Conservation (phyloP, 1,140 invertebrate genomes). For the Uloborus diversus region DNA sequence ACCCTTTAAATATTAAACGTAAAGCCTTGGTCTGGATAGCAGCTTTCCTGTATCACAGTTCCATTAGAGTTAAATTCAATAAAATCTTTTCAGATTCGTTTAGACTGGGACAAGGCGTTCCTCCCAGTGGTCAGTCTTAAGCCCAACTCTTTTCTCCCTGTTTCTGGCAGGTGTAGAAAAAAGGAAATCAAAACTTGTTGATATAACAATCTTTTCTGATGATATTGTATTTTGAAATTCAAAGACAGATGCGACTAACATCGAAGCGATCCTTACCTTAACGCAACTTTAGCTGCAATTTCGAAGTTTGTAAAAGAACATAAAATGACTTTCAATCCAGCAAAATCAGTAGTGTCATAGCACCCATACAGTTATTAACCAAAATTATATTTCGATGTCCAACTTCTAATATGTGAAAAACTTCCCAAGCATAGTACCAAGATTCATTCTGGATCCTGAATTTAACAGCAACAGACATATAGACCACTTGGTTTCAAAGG, state of each 20-base stretch:
- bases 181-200: background rate
- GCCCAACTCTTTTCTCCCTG: background rate
- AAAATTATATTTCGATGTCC: too few species aligned
- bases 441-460: background rate
- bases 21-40: background rate
- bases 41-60: background rate
- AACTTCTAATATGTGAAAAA: too few species aligned
- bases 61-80: slow-evolving; percentile 18
- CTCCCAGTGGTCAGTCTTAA: too few species aligned
- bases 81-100: background rate
- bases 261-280: background rate
- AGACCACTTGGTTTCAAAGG: background rate
- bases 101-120: background rate
- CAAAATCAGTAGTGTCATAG: background rate
- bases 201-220: slow-evolving; percentile 1
- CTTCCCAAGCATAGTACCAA: too few species aligned
- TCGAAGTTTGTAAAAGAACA: background rate
- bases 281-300: background rate
- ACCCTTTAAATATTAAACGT: background rate
- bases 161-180: slow-evolving; percentile 4
- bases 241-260: background rate
- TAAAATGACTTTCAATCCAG: slow-evolving; percentile 10
- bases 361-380: background rate
- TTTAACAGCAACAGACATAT: slow-evolving; percentile 2
- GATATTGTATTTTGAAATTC: slow-evolving; percentile 12